Percentiles rank a stretch among this genome's conserved stretches.
Evolutionary conservation across 1,140 invertebrate genomes (phyloP).

Genomic region (Patella vulgata): DNA sequence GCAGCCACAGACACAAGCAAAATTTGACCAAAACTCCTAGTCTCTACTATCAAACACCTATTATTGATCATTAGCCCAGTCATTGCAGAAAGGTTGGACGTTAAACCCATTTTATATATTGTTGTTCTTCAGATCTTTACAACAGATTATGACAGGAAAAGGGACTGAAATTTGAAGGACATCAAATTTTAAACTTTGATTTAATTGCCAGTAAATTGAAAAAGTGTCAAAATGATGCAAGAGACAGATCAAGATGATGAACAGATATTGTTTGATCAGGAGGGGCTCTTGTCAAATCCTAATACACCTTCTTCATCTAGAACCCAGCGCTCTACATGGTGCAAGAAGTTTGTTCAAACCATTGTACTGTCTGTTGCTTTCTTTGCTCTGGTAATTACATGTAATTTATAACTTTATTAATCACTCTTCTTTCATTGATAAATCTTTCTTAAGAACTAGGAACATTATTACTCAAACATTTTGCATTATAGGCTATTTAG

Average conservation of each 20-base stretch:
- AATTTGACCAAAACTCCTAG: too few species aligned
- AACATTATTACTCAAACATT: not conserved
- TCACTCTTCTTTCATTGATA: conserved; percentile 20
- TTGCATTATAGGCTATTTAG: not conserved
- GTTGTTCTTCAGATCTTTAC: too few species aligned
- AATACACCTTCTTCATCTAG: conserved; percentile 14
- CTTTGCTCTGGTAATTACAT: conserved; percentile 54
- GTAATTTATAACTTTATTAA: not conserved
- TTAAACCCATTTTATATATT: too few species aligned
- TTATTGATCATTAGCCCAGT: too few species aligned
- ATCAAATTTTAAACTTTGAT: too few species aligned
- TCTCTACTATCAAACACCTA: too few species aligned
- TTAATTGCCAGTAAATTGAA: too few species aligned
- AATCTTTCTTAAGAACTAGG: conserved; percentile 18
- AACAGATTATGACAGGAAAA: too few species aligned
- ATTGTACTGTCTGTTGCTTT: conserved; percentile 54
- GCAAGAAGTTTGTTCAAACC: conserved; percentile 48
- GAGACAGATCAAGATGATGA: conserved; percentile 54
- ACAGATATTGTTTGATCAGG: conserved; percentile 47
- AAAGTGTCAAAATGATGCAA: conserved; percentile 22
- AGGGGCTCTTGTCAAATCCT: conserved; percentile 31
- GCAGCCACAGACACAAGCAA: too few species aligned
- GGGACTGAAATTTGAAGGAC: too few species aligned
- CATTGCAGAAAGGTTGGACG: too few species aligned
- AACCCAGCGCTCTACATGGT: conserved; percentile 31